phyloP scores from a whole-genome alignment of 1,140 invertebrate genomes.

The Trinorchestia longiramus region DNA sequence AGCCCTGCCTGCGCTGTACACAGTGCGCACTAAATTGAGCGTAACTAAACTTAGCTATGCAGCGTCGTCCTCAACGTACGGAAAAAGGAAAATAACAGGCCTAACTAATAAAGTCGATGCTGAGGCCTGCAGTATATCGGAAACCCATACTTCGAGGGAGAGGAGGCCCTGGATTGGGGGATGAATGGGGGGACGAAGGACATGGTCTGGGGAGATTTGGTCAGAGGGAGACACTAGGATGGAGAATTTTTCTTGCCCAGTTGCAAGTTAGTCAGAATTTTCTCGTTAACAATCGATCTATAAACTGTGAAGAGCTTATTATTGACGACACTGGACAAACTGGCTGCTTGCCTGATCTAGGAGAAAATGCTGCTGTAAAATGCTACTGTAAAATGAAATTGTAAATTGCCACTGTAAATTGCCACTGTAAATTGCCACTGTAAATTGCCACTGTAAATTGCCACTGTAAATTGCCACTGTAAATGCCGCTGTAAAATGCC shows the following conservation, averaged over 20 bases:
- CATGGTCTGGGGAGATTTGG: not conserved
- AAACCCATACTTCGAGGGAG: slow-evolving; percentile 45
- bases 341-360: not conserved
- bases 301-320: not conserved
- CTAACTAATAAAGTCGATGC: slow-evolving; percentile 54
- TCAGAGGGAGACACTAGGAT: not conserved
- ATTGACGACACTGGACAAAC: not conserved
- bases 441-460: not conserved
- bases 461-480: not conserved
- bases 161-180: not conserved
- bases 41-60: slow-evolving; percentile 34
- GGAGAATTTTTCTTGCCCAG: not conserved
- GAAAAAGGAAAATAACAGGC: slow-evolving; percentile 32
- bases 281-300: not conserved
- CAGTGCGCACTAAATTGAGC: not conserved
- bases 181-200: not conserved
- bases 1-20: not conserved
- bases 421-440: not conserved
- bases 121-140: slow-evolving; percentile 47
- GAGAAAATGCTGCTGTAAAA: not conserved
- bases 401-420: not conserved
- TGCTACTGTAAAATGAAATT: not conserved
- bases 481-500: not conserved
- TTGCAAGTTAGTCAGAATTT: not conserved
- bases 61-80: not conserved